Evolutionary conservation across 2,113 vertebrate genomes (phyloP).

Genomic region (Corvus moneduloides): DNA sequence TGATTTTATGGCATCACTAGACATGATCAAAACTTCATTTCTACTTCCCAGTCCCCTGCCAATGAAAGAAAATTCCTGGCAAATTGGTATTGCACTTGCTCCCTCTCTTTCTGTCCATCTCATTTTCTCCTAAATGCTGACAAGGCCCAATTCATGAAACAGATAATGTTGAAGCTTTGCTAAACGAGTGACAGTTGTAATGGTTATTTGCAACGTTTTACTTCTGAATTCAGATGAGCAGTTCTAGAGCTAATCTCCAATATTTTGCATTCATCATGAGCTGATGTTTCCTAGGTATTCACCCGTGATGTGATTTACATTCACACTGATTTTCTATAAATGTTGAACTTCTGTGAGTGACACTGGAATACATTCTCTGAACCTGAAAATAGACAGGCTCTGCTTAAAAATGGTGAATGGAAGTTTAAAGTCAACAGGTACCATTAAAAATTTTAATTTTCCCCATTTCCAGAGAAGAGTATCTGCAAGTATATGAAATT

Average conservation of each 20-base stretch:
- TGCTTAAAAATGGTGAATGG: not conserved
- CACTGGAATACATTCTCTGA: not conserved
- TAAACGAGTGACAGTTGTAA: constrained; percentile 32
- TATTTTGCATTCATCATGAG: constrained; percentile 8
- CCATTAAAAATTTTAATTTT: not conserved
- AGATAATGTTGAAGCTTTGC: not conserved
- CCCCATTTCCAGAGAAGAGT: not conserved
- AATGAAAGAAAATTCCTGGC: not conserved
- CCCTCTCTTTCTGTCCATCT: not conserved
- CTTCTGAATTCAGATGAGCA: constrained; percentile 22
- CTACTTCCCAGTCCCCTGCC: not conserved
- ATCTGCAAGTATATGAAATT: not conserved
- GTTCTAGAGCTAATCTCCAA: not conserved
- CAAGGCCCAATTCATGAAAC: not conserved
- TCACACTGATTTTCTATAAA: not conserved
- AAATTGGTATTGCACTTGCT: not conserved
- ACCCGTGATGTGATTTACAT: not conserved
- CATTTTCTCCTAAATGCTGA: constrained; percentile 17
- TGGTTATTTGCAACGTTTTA: constrained; percentile 30
- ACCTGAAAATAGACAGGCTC: not conserved
- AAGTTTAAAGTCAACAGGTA: not conserved
- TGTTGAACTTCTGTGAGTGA: not conserved
- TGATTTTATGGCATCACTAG: not conserved
- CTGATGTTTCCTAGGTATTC: constrained; percentile 14
- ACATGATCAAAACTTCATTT: not conserved